These are phyloP conservation scores for Petrocephalus zakoni DNA, from an alignment of 2,113 vertebrate genomes.

Conservation along the genomic window DNA sequence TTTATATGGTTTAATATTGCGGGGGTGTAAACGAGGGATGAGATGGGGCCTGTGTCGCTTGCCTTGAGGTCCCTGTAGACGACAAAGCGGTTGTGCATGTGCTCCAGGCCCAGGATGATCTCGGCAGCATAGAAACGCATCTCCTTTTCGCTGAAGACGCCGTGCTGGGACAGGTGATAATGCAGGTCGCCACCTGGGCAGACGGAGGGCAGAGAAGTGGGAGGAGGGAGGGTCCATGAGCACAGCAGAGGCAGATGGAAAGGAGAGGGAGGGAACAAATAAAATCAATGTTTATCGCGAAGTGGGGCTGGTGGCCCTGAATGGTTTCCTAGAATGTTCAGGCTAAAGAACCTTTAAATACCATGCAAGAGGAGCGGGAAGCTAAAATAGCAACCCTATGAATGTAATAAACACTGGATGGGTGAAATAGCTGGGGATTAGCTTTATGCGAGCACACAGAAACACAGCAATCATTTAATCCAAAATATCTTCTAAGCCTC, in stretches of 20 bases:
- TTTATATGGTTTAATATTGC: neutral
- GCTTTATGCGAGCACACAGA: neutral
- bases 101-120: slow-evolving; percentile 92
- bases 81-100: slow-evolving; percentile 94
- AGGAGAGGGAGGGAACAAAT: neutral
- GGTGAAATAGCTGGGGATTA: neutral
- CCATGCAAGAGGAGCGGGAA: neutral
- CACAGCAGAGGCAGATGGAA: slow-evolving; percentile 11
- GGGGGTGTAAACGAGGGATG: neutral
- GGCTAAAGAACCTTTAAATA: neutral
- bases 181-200: slow-evolving; percentile 86
- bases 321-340: neutral
- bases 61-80: slow-evolving; percentile 98
- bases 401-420: neutral
- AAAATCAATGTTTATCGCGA: neutral
- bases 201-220: neutral
- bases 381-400: neutral
- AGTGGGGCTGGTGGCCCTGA: neutral
- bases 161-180: slow-evolving; percentile 96
- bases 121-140: slow-evolving; percentile 96
- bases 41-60: neutral
- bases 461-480: neutral
- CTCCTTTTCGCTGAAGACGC: slow-evolving; percentile 94
- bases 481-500: neutral
- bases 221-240: neutral